Percentiles rank a stretch among this genome's conserved stretches.
These are phyloP conservation scores for Acanthurus leucopareius DNA, from an alignment of 2,797 vertebrate genomes.

Conservation along the genomic window DNA sequence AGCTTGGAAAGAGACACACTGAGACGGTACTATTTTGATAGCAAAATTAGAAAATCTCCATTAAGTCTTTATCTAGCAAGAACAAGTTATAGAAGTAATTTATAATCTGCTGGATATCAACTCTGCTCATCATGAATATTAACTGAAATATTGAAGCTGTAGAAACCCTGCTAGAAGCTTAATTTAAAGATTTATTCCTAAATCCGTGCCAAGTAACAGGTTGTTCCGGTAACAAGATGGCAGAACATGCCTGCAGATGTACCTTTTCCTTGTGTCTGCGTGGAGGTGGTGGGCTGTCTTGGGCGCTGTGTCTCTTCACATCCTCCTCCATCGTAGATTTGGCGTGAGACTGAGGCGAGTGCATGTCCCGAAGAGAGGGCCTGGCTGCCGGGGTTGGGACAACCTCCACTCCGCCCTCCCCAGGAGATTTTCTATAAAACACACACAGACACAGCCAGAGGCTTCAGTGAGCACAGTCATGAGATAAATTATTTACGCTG, in stretches of 20 bases:
- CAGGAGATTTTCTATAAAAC: slow-evolving; percentile 91
- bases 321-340: slow-evolving; percentile 96
- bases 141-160: background rate
- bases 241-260: background rate
- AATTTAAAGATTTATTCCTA: background rate
- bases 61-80: no score
- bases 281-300: slow-evolving; percentile 72
- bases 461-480: background rate
- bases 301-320: slow-evolving; percentile 88
- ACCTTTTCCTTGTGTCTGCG: slow-evolving; percentile 83
- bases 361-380: slow-evolving; percentile 93
- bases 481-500: background rate
- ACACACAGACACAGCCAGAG: background rate
- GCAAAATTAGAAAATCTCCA: no score
- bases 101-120: background rate
- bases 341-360: slow-evolving; percentile 91
- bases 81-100: no score
- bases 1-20: no score
- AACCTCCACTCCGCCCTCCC: slow-evolving; percentile 87
- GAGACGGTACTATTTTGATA: no score
- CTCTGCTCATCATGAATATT: background rate
- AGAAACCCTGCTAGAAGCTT: background rate
- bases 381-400: slow-evolving; percentile 89
- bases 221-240: background rate
- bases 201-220: background rate